Percentiles rank a stretch among this genome's conserved stretches.
Evolutionary conservation across 2,888 invertebrate genomes (phyloP).

Genomic region (Phania funesta): DNA sequence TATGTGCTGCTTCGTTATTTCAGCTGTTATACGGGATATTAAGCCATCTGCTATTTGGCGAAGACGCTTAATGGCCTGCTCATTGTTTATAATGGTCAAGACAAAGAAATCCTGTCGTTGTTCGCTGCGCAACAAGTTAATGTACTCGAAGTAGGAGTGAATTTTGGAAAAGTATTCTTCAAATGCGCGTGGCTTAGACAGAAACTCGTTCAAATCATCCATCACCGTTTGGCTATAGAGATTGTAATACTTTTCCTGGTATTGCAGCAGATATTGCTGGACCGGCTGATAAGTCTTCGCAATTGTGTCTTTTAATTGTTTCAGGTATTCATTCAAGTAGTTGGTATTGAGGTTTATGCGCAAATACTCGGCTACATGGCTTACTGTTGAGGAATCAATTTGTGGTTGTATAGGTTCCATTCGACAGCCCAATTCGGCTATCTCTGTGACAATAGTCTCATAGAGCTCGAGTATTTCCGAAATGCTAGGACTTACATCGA

Average conservation of each 20-base stretch:
- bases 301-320: conserved; percentile 82
- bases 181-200: conserved; percentile 82
- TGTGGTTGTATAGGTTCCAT: conserved; percentile 82
- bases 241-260: conserved; percentile 83
- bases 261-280: conserved; percentile 81
- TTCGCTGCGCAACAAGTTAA: conserved; percentile 83
- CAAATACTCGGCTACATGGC: conserved; percentile 81
- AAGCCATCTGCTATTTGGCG: conserved; percentile 83
- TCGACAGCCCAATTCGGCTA: conserved; percentile 82
- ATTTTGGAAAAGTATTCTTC: conserved; percentile 84
- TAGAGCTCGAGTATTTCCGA: conserved; percentile 82
- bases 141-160: conserved; percentile 83
- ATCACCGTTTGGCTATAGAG: conserved; percentile 82
- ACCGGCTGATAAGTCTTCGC: conserved; percentile 83
- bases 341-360: conserved; percentile 83
- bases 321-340: conserved; percentile 82
- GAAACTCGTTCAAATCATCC: conserved; percentile 80
- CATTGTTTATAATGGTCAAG: conserved; percentile 84
- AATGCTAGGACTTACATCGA: conserved; percentile 83
- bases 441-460: conserved; percentile 82
- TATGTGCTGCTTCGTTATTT: conserved; percentile 84
- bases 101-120: conserved; percentile 86
- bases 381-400: conserved; percentile 80
- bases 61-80: conserved; percentile 84
- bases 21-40: conserved; percentile 83